These are phyloP conservation scores for Typhlichthys subterraneus DNA, from an alignment of 2,797 vertebrate genomes.

Conservation along the genomic window DNA sequence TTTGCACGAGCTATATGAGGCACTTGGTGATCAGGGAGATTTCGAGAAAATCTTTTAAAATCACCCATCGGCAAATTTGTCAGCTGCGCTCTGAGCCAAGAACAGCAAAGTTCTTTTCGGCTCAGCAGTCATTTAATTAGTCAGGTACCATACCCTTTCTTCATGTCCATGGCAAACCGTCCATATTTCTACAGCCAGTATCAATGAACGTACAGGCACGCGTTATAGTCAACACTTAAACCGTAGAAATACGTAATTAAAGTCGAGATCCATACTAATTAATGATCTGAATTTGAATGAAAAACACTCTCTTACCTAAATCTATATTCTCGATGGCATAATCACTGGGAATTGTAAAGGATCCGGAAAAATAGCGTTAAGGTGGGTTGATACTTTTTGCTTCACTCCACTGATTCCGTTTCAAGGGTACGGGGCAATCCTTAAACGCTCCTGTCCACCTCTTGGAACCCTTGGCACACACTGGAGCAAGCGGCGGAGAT, in stretches of 20 bases:
- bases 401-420: conserved; percentile 61
- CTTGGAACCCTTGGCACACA: conserved; percentile 27
- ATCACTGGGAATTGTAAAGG: conserved; percentile 45
- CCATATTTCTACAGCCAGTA: conserved; percentile 28
- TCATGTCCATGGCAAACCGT: conserved; percentile 14
- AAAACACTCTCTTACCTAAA: conserved; percentile 69
- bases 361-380: conserved; percentile 44
- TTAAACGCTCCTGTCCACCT: conserved; percentile 52
- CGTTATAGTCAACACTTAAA: conserved; percentile 18
- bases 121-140: conserved; percentile 26
- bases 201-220: conserved; percentile 33
- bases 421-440: conserved; percentile 47
- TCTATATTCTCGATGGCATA: conserved; percentile 67
- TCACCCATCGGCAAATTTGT: conserved; percentile 5
- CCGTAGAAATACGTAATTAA: conserved; percentile 2
- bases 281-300: conserved; percentile 25
- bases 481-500: conserved; percentile 3
- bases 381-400: conserved; percentile 59
- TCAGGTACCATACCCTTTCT: conserved; percentile 26
- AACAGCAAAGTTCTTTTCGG: conserved; percentile 55
- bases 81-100: conserved; percentile 20
- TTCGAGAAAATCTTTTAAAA: conserved; percentile 28
- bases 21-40: conserved; percentile 14
- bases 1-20: conserved; percentile 24
- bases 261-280: conserved; percentile 27